Base-by-base conservation (phyloP, 2,888 invertebrate species). In the Pilophorus perplexus region DNA sequence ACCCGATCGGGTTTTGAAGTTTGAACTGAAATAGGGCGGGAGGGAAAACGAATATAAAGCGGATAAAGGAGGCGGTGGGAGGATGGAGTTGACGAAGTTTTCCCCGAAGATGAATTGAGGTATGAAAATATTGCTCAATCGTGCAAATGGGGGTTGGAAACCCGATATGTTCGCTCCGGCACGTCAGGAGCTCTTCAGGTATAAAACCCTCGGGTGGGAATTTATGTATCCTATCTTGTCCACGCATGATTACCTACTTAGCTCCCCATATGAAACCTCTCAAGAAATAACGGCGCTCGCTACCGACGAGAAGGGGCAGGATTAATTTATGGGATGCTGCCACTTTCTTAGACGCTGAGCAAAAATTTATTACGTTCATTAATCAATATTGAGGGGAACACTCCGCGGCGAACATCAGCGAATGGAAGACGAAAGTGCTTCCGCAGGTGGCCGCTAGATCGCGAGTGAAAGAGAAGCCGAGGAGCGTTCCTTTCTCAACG, bases 231-330 rank as follows among this genome's bases (percentile, higher is more conserved):
- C 48, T 46, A 48, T 66, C 46, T 60, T 59, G 48, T 25, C 52
- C 67, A 57, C 55, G 52, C 60, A 64, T 65, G 62, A 69, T 67
- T 67, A 48, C 67, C 60, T 52, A 62, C 37, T 60, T 54, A 42
- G 38, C 48, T 38, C 37, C 12, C 38, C 55, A 38, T 33, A 37
- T 55, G 33, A 37, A 55, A 38, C 38, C 38, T 37, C 55, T 28
- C 10, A 22, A 55, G 37, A 28, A 37, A 12, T 55, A 38, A 38
- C 38, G 55, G n/a, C n/a, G n/a, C n/a, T n/a, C n/a, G n/a, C n/a
- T n/a, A 55, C n/a, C 20, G 38, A 55, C 20, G 54, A 25, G 37
- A 37, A 33, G 38, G 22, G 20, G 37, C 38, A 4, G 55, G 37
- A 55, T 55, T 55, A 55, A 55, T 55, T 55, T 25, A 52, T 25